A percentile compares a stretch with the other conserved stretches of the same genome.
Conservation (phyloP, 2,888 invertebrate genomes). For the Dasysyrphus tricinctus region DNA sequence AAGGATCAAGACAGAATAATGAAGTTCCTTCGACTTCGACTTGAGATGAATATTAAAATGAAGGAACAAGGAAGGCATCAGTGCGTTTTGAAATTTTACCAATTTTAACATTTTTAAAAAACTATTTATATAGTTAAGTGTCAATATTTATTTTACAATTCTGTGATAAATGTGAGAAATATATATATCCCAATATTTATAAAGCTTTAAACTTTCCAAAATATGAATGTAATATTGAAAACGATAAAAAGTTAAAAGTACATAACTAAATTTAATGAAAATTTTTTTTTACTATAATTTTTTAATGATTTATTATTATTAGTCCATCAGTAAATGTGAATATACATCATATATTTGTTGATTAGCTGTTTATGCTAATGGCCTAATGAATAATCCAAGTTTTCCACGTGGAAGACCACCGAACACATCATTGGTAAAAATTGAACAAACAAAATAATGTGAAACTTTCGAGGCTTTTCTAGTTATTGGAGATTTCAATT, state of each 20-base stretch:
- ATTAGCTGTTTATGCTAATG: no score
- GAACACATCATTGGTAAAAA: no score
- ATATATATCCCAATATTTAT: background rate
- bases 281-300: no score
- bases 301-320: no score
- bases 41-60: constrained; percentile 37
- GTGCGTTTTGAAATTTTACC: background rate
- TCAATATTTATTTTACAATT: background rate
- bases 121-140: background rate
- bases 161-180: constrained; percentile 59
- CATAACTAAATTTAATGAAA: no score
- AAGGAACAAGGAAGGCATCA: constrained; percentile 25
- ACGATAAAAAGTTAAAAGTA: background rate
- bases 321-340: no score
- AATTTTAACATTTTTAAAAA: background rate
- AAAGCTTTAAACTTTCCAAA: background rate
- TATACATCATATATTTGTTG: no score
- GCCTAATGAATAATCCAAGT: no score
- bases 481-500: no score
- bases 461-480: no score
- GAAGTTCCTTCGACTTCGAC: background rate
- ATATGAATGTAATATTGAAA: background rate
- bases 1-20: constrained; percentile 1
- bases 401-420: no score
- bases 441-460: no score